Conservation (phyloP, 2,113 vertebrate genomes). For the Pipra filicauda region DNA sequence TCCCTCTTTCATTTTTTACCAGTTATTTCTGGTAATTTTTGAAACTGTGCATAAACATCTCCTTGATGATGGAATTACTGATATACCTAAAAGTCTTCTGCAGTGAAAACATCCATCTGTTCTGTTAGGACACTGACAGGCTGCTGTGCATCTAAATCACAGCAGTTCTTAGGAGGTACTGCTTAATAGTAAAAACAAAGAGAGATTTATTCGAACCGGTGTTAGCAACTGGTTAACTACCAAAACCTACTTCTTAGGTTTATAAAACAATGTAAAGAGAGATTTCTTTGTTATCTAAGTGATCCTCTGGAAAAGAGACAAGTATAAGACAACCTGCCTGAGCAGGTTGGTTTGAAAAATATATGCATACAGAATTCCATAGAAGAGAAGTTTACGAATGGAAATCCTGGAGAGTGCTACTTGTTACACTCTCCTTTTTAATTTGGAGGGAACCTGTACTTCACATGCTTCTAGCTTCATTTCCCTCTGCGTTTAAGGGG, state of each 20-base stretch:
- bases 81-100: neutral
- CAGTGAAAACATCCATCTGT: conserved; percentile 51
- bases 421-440: neutral
- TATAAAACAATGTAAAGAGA: neutral
- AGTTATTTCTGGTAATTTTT: neutral
- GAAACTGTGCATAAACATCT: neutral
- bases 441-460: neutral
- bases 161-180: neutral
- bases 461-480: neutral
- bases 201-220: neutral
- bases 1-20: neutral
- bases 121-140: neutral
- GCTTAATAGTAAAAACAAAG: neutral
- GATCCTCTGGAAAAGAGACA: neutral
- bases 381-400: neutral
- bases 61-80: neutral
- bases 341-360: neutral
- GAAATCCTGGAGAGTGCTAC: neutral
- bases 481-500: neutral
- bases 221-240: neutral
- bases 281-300: neutral
- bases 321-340: neutral
- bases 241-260: neutral
- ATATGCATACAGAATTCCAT: neutral
- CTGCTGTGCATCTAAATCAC: neutral